Evolutionary conservation across 1,140 invertebrate species (phyloP).

Genomic region (Thrips palmi): DNA sequence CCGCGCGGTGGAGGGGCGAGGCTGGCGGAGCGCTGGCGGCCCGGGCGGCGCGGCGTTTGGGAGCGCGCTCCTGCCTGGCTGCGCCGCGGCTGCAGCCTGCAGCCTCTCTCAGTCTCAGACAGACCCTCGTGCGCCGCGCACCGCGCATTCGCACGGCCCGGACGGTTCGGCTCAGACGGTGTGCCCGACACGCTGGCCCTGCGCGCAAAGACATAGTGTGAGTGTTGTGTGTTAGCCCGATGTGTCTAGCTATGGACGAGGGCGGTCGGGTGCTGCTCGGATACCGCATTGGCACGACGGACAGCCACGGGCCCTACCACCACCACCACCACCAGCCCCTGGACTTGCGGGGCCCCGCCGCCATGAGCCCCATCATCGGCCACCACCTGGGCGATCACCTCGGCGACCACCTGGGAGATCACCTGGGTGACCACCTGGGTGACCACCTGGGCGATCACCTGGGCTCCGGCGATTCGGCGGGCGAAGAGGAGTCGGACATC

Average conservation of each 20-base stretch:
- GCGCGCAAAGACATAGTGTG: too few species aligned
- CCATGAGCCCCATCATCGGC: not conserved
- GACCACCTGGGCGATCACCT: slow-evolving; percentile 8
- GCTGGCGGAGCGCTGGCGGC: not conserved
- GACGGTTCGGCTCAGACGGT: too few species aligned
- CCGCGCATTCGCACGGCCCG: too few species aligned
- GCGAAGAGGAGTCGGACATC: slow-evolving; percentile 17
- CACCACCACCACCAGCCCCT: not conserved
- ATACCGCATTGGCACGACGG: slow-evolving; percentile 11
- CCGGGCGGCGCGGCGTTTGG: too few species aligned
- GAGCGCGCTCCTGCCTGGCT: not conserved
- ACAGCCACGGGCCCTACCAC: slow-evolving; percentile 9
- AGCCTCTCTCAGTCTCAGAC: not conserved
- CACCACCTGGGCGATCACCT: not conserved
- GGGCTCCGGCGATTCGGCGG: slow-evolving; percentile 11
- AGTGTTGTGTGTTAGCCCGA: slow-evolving; percentile 8
- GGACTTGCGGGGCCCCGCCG: not conserved
- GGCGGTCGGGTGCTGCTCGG: slow-evolving; percentile 15
- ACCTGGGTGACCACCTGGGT: slow-evolving; percentile 6
- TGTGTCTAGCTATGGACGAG: slow-evolving; percentile 18
- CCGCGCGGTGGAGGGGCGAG: slow-evolving; percentile 3
- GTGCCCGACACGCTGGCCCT: not conserved
- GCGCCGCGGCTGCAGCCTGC: not conserved
- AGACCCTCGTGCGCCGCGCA: too few species aligned
- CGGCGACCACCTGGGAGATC: slow-evolving; percentile 12